A percentile compares a stretch with the other conserved stretches of the same genome.
Conservation (phyloP, 2,797 vertebrate genomes). For the Anguilla pacifica region DNA sequence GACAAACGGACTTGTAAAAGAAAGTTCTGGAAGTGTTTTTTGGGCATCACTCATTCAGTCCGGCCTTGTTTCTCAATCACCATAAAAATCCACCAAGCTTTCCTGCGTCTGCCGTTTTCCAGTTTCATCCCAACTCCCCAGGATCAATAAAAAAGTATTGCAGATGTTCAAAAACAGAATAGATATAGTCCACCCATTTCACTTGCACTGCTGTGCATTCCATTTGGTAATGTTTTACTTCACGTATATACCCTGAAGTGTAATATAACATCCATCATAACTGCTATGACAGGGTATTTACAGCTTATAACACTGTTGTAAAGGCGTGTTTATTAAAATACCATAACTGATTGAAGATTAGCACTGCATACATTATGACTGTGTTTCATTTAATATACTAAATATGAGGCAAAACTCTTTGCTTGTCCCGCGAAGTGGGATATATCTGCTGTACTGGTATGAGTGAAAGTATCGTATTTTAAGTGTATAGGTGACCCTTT, state of each 20-base stretch:
- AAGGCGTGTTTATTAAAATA: neutral
- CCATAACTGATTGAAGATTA: neutral
- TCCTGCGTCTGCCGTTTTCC: neutral
- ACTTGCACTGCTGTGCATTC: neutral
- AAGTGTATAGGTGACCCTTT: neutral
- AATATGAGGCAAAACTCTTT: neutral
- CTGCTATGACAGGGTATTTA: neutral
- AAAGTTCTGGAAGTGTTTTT: neutral
- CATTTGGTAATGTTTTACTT: neutral
- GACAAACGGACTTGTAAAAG: neutral
- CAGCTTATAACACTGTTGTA: neutral
- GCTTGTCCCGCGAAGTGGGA: neutral
- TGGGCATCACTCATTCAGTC: neutral
- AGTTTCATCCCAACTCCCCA: neutral
- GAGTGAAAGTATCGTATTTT: neutral
- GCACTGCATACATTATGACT: neutral
- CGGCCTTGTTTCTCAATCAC: neutral
- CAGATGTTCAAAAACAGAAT: neutral
- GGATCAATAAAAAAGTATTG: neutral
- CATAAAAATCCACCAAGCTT: neutral
- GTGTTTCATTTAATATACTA: neutral
- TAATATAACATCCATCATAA: neutral
- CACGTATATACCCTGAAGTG: neutral
- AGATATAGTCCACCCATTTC: neutral
- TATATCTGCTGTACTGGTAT: neutral